phyloP scores from a whole-genome alignment of 2,797 vertebrate species.

The Malacoctenus gilli region DNA sequence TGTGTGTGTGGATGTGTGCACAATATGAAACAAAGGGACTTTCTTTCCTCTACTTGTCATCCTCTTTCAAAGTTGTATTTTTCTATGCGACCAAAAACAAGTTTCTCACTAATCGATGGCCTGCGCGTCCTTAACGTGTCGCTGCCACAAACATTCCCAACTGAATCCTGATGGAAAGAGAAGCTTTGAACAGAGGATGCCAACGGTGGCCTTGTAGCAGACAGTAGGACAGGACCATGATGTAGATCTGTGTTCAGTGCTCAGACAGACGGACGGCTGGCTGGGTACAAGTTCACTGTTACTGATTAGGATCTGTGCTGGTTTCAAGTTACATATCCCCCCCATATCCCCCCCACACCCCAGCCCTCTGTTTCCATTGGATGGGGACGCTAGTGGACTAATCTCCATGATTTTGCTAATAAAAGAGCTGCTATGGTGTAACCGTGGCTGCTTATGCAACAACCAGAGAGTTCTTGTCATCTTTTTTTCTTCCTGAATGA shows the following conservation, averaged over 20 bases:
- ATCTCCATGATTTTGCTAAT: constrained; percentile 85
- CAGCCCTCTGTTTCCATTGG: constrained; percentile 73
- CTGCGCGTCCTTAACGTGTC: constrained; percentile 49
- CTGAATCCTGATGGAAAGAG: constrained; percentile 48
- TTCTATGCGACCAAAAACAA: constrained; percentile 76
- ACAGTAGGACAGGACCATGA: constrained; percentile 54
- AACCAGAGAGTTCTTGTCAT: constrained; percentile 24
- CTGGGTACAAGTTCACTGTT: constrained; percentile 53
- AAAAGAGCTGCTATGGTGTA: constrained; percentile 79
- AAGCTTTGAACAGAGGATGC: constrained; percentile 74
- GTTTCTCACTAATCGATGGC: constrained; percentile 43
- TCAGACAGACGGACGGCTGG: constrained; percentile 11
- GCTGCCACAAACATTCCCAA: constrained; percentile 62
- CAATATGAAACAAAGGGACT: constrained; percentile 76
- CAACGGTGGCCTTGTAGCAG: constrained; percentile 71
- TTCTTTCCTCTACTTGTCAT: constrained; percentile 75
- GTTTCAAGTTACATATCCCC: constrained; percentile 74
- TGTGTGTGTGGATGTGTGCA: constrained; percentile 23
- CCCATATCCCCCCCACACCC: constrained; percentile 21
- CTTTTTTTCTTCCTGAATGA: neutral
- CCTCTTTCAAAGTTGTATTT: constrained; percentile 78
- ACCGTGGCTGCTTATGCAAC: constrained; percentile 72
- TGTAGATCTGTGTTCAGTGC: constrained; percentile 59
- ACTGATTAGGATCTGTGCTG: constrained; percentile 61
- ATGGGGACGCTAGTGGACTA: constrained; percentile 79